A percentile compares a stretch with the other conserved stretches of the same genome.
Evolutionary conservation across 2,797 vertebrate genomes (phyloP).

Genomic region (Pteropus rufus): DNA sequence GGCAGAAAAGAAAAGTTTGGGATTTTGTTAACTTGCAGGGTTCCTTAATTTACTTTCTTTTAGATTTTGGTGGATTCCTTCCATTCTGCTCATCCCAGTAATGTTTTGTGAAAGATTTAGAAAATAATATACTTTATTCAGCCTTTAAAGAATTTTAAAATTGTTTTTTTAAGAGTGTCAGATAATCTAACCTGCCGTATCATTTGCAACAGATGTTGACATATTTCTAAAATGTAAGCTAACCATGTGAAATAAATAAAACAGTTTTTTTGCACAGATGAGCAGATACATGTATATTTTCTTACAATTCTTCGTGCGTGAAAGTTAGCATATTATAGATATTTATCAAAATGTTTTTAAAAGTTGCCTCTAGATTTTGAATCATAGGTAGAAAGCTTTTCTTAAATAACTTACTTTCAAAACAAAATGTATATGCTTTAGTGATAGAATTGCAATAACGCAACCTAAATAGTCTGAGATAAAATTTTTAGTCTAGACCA

Average conservation of each 20-base stretch:
- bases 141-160: neutral
- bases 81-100: neutral
- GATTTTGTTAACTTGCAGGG: accelerated
- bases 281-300: neutral
- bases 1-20: neutral
- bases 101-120: neutral
- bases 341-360: neutral
- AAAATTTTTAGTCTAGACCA: neutral
- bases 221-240: neutral
- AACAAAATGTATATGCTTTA: neutral
- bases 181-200: neutral
- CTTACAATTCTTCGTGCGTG: neutral
- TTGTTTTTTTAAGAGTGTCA: neutral
- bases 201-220: neutral
- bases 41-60: neutral
- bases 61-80: neutral
- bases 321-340: neutral
- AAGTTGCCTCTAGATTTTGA: neutral
- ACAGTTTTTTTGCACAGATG: neutral
- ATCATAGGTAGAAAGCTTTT: neutral
- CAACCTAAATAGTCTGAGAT: neutral
- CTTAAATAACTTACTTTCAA: neutral
- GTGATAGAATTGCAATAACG: neutral
- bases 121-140: neutral
- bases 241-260: neutral